A percentile compares a stretch with the other conserved stretches of the same genome.
Conservation (phyloP, 1,140 invertebrate genomes). For the Leguminivora glycinivorella region DNA sequence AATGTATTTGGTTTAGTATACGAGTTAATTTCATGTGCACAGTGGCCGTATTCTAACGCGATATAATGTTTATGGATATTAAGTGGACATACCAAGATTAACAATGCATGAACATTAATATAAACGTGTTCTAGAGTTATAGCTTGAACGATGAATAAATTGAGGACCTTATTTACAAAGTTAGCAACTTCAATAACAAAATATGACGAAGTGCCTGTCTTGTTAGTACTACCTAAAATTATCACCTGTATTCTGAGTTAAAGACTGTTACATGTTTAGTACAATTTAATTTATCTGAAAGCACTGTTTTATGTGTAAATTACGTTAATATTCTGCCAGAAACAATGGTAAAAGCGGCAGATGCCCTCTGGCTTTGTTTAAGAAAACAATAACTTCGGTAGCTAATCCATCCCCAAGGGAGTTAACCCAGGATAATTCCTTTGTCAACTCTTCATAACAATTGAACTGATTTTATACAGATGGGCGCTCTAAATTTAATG, state of each 20-base stretch:
- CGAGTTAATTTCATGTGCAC: neutral
- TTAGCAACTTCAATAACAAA: no score
- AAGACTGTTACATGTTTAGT: neutral
- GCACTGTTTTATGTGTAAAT: neutral
- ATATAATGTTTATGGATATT: neutral
- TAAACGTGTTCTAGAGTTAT: no score
- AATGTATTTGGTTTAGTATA: conserved; percentile 1
- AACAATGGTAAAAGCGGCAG: neutral
- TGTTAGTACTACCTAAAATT: neutral
- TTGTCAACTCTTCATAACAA: neutral
- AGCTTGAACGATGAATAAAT: no score
- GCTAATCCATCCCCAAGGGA: neutral
- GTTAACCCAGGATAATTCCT: neutral
- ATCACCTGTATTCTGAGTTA: neutral
- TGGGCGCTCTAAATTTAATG: neutral
- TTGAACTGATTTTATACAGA: conserved; percentile 2
- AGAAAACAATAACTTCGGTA: neutral
- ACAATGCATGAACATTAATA: no score
- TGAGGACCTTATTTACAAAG: no score
- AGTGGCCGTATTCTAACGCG: neutral
- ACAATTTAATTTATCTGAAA: neutral
- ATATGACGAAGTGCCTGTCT: no score
- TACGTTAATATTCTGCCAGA: neutral
- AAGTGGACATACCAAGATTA: neutral
- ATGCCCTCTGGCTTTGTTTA: conserved; percentile 1